phyloP scores from a whole-genome alignment of 2,797 vertebrate species.

The Brotula barbata region DNA sequence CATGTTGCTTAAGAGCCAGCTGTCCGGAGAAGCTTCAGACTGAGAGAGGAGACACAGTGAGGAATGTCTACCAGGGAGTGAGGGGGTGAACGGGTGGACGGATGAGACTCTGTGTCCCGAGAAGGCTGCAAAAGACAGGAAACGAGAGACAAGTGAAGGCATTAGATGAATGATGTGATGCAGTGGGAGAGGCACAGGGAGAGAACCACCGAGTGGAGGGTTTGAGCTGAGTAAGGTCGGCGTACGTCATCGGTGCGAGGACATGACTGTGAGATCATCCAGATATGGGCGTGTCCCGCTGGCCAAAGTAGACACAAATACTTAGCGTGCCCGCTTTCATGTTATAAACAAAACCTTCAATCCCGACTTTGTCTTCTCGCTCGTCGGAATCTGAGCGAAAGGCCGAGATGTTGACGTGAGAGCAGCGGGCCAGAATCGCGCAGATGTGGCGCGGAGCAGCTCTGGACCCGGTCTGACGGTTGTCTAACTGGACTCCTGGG shows the following conservation, averaged over 20 bases:
- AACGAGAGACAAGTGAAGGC: neutral
- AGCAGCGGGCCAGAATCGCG: neutral
- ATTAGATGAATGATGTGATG: neutral
- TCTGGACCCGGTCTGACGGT: conserved; percentile 18
- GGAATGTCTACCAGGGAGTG: conserved; percentile 69
- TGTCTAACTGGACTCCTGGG: conserved; percentile 37
- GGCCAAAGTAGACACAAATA: too few relatives aligned
- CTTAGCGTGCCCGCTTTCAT: too few relatives aligned
- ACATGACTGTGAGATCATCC: too few relatives aligned
- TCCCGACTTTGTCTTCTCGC: too few relatives aligned
- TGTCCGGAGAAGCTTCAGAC: conserved; percentile 67
- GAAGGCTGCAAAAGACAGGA: conserved; percentile 7
- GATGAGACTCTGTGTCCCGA: conserved; percentile 22
- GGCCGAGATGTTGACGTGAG: conserved; percentile 12
- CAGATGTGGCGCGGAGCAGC: conserved; percentile 39
- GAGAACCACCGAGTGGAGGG: neutral
- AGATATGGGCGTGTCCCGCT: too few relatives aligned
- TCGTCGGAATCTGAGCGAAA: too few relatives aligned
- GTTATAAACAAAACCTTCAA: too few relatives aligned
- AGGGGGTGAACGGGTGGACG: conserved; percentile 43
- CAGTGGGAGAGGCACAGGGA: too few relatives aligned
- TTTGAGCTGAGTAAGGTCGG: too few relatives aligned
- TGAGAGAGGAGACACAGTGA: conserved; percentile 67
- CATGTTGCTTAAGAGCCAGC: conserved; percentile 72
- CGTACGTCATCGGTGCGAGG: too few relatives aligned